Conservation (phyloP, 2,888 invertebrate genomes). For the Lasioglossum oenotherae region DNA sequence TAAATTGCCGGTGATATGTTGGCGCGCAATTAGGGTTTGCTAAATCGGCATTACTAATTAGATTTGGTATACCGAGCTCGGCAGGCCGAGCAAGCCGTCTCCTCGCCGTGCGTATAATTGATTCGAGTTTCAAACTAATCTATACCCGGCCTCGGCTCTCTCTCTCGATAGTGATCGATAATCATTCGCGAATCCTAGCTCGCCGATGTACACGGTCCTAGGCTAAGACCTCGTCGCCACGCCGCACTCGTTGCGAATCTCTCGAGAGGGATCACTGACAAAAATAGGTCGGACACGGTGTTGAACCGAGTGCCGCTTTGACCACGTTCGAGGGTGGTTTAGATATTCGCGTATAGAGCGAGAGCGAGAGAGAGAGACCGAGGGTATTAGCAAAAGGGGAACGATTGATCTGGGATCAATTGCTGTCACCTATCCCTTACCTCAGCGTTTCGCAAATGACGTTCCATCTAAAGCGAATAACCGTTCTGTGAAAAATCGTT, state of each 20-base stretch:
- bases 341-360: neutral
- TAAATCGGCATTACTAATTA: conserved; percentile 82
- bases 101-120: conserved; percentile 77
- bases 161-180: conserved; percentile 71
- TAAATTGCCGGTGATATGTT: conserved; percentile 80
- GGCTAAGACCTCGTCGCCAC: conserved; percentile 32
- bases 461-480: neutral
- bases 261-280: conserved; percentile 28
- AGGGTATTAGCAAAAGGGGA: neutral
- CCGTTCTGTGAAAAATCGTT: neutral
- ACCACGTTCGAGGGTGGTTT: neutral
- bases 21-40: conserved; percentile 81
- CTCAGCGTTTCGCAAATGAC: neutral
- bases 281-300: conserved; percentile 20
- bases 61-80: conserved; percentile 73
- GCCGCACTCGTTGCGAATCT: conserved; percentile 15
- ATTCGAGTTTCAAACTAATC: conserved; percentile 82
- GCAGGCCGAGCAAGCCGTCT: conserved; percentile 65
- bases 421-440: neutral
- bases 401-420: neutral
- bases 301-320: neutral
- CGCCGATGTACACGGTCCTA: conserved; percentile 7
- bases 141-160: conserved; percentile 50
- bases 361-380: neutral
- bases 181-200: conserved; percentile 55